Base-by-base conservation (phyloP, 1,140 invertebrate genomes). In the Sycobia sp. region DNA sequence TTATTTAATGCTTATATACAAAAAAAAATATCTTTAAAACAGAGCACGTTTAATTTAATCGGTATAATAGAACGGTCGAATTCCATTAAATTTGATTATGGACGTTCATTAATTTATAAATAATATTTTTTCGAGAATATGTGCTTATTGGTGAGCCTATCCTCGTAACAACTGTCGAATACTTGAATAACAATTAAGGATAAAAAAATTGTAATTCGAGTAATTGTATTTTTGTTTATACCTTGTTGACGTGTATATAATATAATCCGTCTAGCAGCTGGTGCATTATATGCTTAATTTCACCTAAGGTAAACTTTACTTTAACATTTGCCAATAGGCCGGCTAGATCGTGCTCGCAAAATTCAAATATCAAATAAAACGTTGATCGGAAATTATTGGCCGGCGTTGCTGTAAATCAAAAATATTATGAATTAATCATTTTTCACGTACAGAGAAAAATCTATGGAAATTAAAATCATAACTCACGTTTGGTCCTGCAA, bases 201-300 rank as follows among this genome's bases (percentile, higher is more conserved):
- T 11, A 32, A 32, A 32, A 32, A 32, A 32, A 11, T 32, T 32
- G 11, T 11, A 32, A 32, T n/a, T n/a, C n/a, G n/a, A n/a, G n/a
- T n/a, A n/a, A n/a, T n/a, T n/a, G n/a, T n/a, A n/a, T n/a, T n/a
- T n/a, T n/a, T n/a, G n/a, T n/a, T n/a, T n/a, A n/a, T 70, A 92
- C 90, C 79, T 97, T 97, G 80, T 97, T 97, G 67, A 90, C 94
- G 74, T 99, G 96, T 76, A 98, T 98, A 72, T 96, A 98, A 78
- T 96, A 98, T 0, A 99, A 83, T 18, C 97, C 97, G 80, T 98
- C 96, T 0, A 99, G 81, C 20, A 99, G 82, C 77, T 99, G 97
- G 77, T 98, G 94, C 90, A 99, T 96, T 1, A 96, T 94, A 83
- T 96, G 97, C 75, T 99, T 99, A 44, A 99, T 97, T 84, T 99